Percentiles rank a stretch among this genome's conserved stretches.
phyloP scores from a whole-genome alignment of 2,888 invertebrate genomes.

The Clepsis dumicolana region DNA sequence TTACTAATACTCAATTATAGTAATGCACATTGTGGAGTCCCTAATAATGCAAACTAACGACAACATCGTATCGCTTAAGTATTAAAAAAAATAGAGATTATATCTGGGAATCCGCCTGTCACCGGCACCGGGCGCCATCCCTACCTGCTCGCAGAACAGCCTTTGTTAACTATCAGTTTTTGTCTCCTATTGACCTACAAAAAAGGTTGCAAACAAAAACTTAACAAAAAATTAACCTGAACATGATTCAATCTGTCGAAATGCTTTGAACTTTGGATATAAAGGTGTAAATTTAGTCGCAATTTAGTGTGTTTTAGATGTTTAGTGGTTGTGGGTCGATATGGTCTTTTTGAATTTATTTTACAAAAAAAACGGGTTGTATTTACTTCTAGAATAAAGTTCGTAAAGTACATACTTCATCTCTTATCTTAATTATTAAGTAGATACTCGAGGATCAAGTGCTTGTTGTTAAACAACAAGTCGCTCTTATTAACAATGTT shows the following conservation, averaged over 20 bases:
- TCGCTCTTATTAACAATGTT: slow-evolving; percentile 12
- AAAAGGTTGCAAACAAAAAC: slow-evolving; percentile 10
- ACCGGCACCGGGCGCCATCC: slow-evolving; percentile 62
- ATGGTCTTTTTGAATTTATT: no score
- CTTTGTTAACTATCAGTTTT: slow-evolving; percentile 52
- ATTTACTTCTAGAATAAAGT: neutral
- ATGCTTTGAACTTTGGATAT: slow-evolving; percentile 5
- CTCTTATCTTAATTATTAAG: slow-evolving; percentile 27
- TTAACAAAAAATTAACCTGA: slow-evolving; percentile 2
- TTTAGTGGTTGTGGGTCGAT: no score
- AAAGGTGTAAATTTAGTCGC: neutral
- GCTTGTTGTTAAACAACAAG: slow-evolving; percentile 19
- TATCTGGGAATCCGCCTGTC: slow-evolving; percentile 64
- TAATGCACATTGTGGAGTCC: neutral
- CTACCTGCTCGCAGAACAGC: slow-evolving; percentile 60
- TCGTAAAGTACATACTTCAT: slow-evolving; percentile 13
- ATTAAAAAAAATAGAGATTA: slow-evolving; percentile 54
- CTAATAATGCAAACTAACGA: slow-evolving; percentile 19
- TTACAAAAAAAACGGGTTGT: neutral
- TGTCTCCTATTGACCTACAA: neutral
- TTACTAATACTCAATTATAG: neutral
- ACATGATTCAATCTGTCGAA: slow-evolving; percentile 10
- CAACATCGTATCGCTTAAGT: slow-evolving; percentile 30
- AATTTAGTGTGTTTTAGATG: neutral
- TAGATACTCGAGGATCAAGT: slow-evolving; percentile 28